Conservation (phyloP, 2,888 invertebrate species). For the Pristionchus maxplancki region DNA sequence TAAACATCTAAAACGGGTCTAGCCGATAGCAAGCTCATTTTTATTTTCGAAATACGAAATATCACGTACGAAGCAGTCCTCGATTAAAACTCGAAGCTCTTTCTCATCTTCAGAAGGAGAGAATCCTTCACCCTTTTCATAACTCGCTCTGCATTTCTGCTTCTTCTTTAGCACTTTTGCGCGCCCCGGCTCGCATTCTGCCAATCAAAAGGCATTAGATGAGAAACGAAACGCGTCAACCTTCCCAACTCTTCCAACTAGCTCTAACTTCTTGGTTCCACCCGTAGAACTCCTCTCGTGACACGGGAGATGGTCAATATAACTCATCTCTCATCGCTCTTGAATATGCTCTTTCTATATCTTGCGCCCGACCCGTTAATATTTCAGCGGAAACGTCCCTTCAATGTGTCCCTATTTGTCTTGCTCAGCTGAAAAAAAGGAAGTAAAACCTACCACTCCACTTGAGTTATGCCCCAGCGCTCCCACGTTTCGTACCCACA, state of each 20-base stretch:
- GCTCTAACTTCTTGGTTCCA: too few species aligned
- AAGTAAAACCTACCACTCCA: not conserved
- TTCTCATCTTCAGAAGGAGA: not conserved
- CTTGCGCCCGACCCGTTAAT: not conserved
- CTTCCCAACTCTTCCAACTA: too few species aligned
- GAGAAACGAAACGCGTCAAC: not conserved
- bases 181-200: not conserved
- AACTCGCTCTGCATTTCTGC: conserved; percentile 12
- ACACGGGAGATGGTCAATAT: not conserved
- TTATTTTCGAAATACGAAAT: not conserved
- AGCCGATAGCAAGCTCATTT: too few species aligned
- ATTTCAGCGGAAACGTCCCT: not conserved
- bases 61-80: not conserved
- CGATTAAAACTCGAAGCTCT: not conserved
- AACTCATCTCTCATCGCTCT: not conserved
- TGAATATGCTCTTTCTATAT: not conserved
- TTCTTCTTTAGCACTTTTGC: not conserved
- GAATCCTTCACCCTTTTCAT: not conserved
- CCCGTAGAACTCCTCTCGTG: not conserved
- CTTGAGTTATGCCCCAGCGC: not conserved
- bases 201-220: not conserved
- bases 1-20: too few species aligned
- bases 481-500: not conserved
- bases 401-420: not conserved
- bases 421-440: not conserved